Evolutionary conservation across 1,140 invertebrate species (phyloP).

Genomic region (Choristoneura fumiferana): DNA sequence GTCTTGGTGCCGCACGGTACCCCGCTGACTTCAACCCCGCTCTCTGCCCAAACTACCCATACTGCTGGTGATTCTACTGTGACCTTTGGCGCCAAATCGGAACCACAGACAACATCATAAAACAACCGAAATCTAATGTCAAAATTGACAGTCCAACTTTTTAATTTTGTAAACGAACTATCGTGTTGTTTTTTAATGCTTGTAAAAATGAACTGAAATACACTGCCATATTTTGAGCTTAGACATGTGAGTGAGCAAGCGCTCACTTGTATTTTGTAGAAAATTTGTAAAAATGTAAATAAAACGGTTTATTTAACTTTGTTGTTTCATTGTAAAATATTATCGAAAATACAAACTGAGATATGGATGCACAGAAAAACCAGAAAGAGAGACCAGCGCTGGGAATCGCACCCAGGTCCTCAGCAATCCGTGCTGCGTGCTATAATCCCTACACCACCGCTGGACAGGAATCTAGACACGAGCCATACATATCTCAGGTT

Average conservation of each 20-base stretch:
- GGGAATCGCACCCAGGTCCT: no score
- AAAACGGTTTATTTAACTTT: background rate
- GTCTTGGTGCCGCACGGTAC: constrained; percentile 60
- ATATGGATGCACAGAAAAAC: no score
- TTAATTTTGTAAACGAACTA: background rate
- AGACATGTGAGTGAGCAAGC: constrained; percentile 40
- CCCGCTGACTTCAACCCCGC: constrained; percentile 77
- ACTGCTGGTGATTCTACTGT: constrained; percentile 67
- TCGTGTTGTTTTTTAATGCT: constrained; percentile 7
- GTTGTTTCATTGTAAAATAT: no score
- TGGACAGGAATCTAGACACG: no score
- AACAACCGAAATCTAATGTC: constrained; percentile 32
- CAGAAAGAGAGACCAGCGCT: no score
- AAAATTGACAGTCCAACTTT: constrained; percentile 3
- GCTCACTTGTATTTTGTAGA: constrained; percentile 40
- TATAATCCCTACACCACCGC: no score
- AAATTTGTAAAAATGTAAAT: constrained; percentile 55
- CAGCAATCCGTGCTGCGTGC: no score
- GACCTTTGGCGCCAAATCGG: constrained; percentile 24
- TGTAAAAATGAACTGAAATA: constrained; percentile 8
- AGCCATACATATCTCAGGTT: no score
- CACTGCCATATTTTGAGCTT: constrained; percentile 57
- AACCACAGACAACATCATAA: constrained; percentile 23
- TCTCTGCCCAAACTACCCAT: constrained; percentile 80
- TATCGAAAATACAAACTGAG: no score